Conservation (phyloP, 2,797 vertebrate genomes). For the Hemibagrus guttatus region DNA sequence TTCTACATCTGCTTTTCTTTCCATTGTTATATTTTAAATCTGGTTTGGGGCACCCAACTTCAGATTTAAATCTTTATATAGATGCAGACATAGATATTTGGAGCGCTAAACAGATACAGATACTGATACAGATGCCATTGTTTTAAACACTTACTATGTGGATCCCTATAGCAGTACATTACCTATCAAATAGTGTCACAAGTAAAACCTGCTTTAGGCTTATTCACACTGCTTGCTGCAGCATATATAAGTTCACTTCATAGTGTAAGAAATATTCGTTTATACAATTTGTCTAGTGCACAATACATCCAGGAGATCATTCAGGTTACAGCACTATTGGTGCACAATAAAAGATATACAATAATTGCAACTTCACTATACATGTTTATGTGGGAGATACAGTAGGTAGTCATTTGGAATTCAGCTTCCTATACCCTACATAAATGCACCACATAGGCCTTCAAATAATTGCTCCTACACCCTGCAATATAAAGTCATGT, state of each 20-base stretch:
- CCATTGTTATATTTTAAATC: background rate
- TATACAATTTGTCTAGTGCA: background rate
- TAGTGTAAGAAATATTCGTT: background rate
- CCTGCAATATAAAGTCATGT: background rate
- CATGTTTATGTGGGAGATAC: background rate
- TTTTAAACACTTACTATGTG: background rate
- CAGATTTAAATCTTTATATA: background rate
- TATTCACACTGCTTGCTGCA: background rate
- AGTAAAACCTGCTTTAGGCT: background rate
- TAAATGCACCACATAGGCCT: background rate
- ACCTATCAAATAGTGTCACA: no score
- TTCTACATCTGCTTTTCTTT: background rate
- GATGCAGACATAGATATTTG: background rate
- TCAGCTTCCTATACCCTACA: background rate
- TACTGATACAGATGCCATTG: background rate
- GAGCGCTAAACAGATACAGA: background rate
- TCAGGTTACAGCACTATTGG: background rate
- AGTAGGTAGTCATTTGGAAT: background rate
- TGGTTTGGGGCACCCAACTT: background rate
- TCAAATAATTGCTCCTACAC: slow-evolving; percentile 8
- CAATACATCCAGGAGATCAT: background rate
- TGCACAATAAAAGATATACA: background rate
- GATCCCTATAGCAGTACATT: background rate
- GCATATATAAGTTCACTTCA: background rate
- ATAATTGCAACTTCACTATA: background rate